Percentiles rank a stretch among this genome's conserved stretches.
Evolutionary conservation across 1,140 invertebrate genomes (phyloP).

Genomic region (Pteromalus puparum): DNA sequence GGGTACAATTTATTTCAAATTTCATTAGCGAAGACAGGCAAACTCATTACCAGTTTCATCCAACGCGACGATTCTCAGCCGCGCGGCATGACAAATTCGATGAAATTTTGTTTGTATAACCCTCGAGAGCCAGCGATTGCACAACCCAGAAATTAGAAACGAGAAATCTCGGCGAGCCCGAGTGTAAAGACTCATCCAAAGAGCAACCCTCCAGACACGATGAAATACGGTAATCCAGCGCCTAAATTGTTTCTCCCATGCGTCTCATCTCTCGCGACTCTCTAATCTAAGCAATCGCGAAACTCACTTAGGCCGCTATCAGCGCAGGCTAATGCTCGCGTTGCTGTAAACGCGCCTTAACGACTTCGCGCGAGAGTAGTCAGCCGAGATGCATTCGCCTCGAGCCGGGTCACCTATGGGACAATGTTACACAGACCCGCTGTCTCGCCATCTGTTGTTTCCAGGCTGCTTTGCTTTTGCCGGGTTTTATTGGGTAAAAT

Average conservation of each 20-base stretch:
- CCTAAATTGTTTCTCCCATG: neutral
- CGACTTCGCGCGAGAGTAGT: neutral
- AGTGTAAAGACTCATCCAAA: no score
- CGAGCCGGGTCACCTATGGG: no score
- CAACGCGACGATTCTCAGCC: neutral
- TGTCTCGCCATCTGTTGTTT: no score
- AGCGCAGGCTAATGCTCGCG: constrained; percentile 15
- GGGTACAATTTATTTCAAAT: neutral
- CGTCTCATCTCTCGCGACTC: neutral
- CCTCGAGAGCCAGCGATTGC: neutral
- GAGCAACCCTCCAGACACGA: no score
- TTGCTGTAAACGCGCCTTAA: constrained; percentile 27
- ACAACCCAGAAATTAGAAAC: neutral
- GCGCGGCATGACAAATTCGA: neutral
- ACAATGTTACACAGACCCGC: no score
- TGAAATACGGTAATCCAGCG: neutral
- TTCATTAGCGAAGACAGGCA: neutral
- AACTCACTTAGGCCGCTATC: constrained; percentile 35
- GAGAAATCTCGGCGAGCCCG: no score
- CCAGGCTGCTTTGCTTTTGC: no score
- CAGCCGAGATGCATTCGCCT: neutral
- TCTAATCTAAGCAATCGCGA: constrained; percentile 33
- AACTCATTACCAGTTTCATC: no score
- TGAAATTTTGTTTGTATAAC: neutral
- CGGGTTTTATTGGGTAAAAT: no score